Percentiles rank a stretch among this genome's conserved stretches.
These are phyloP conservation scores for Chaetorhynchus papuensis DNA, from an alignment of 2,113 vertebrate species.

Conservation along the genomic window DNA sequence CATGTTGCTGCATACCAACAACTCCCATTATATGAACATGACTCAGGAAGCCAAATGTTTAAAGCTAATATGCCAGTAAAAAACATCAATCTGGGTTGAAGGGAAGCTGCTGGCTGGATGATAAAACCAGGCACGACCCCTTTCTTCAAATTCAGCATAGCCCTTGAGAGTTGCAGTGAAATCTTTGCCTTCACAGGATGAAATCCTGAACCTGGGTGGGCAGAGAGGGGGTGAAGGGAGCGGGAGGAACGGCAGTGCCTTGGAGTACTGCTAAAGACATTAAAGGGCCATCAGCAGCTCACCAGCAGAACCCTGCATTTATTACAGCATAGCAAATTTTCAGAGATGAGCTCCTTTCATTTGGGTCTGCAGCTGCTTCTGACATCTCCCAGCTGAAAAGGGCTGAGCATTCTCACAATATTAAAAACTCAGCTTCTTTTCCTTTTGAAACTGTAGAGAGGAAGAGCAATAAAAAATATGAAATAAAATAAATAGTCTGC, in stretches of 20 bases:
- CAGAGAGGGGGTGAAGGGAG: not conserved
- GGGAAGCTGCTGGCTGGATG: not conserved
- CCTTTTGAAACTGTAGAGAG: not conserved
- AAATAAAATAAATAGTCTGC: conserved; percentile 26
- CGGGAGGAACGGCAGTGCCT: not conserved
- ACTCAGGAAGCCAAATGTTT: not conserved
- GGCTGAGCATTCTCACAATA: conserved; percentile 27
- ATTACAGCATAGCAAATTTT: conserved; percentile 48
- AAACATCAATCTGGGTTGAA: not conserved
- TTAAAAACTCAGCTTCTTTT: conserved; percentile 49
- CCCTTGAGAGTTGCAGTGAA: not conserved
- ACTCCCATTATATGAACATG: accelerated
- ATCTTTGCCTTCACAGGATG: not conserved
- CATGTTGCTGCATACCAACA: not conserved
- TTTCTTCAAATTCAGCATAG: not conserved
- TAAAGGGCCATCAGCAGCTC: conserved; percentile 54
- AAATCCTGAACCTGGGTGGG: not conserved
- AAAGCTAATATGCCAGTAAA: not conserved
- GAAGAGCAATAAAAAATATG: conserved; percentile 15
- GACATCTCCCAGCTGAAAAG: conserved; percentile 59
- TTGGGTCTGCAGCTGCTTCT: conserved; percentile 55
- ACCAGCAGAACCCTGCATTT: conserved; percentile 26
- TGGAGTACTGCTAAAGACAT: conserved; percentile 24
- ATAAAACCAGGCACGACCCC: not conserved
- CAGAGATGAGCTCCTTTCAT: conserved; percentile 57